Conservation (phyloP, 2,888 invertebrate genomes). For the Megastigmus dorsalis region DNA sequence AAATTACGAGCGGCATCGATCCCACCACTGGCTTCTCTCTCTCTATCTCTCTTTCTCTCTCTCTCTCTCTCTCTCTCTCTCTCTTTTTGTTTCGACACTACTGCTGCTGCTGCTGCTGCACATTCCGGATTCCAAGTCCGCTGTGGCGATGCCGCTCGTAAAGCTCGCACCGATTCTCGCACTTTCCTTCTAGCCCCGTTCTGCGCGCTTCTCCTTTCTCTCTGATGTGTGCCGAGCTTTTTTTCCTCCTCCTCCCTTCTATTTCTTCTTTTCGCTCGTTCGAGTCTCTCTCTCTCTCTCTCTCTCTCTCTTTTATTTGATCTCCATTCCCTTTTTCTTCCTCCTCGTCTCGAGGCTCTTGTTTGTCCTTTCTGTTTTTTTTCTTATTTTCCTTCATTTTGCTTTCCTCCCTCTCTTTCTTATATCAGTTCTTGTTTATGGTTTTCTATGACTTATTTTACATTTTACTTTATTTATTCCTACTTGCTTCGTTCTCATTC, state of each 20-base stretch:
- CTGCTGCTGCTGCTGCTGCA: neutral
- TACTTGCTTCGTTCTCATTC: neutral
- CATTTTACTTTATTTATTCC: neutral
- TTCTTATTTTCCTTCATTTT: neutral
- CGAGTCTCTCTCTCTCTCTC: neutral
- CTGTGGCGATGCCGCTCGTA: too few relatives aligned
- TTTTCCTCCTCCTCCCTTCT: neutral
- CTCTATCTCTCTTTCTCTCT: neutral
- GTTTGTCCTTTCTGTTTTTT: neutral
- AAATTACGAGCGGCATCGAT: neutral
- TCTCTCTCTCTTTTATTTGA: conserved; percentile 21
- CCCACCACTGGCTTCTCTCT: neutral
- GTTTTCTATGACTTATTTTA: neutral
- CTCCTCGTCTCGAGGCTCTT: neutral
- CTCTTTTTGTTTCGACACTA: neutral
- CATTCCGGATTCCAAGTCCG: neutral
- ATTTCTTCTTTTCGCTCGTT: neutral
- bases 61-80: neutral
- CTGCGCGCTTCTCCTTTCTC: neutral
- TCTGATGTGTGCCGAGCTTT: neutral
- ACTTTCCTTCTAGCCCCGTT: neutral
- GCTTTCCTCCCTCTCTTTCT: neutral
- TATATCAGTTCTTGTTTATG: neutral
- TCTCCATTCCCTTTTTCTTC: neutral
- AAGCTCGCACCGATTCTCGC: conserved; percentile 2